phyloP scores from a whole-genome alignment of 2,888 invertebrate species.

The Xestia sexstrigata region DNA sequence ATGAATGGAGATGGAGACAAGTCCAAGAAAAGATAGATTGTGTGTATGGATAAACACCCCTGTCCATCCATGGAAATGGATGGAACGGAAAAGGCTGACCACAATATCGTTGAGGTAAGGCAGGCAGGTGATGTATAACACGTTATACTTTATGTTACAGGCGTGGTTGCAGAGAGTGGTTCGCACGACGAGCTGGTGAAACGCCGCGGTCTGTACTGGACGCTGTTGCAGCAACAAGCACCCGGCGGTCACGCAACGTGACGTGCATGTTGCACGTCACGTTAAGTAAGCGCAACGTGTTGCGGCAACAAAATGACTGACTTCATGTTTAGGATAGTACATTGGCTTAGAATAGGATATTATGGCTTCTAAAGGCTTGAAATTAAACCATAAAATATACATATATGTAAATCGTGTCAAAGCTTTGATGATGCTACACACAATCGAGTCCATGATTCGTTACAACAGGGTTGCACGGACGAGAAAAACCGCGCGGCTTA shows the following conservation, averaged over 20 bases:
- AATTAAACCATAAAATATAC: not conserved
- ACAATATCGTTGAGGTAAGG: not conserved
- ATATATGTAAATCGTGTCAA: not conserved
- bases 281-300: slow-evolving; percentile 9
- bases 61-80: no score
- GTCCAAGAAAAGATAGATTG: no score
- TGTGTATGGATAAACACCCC: no score
- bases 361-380: slow-evolving; percentile 13
- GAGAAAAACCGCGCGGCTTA: not conserved
- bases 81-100: no score
- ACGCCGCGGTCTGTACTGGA: slow-evolving; percentile 81
- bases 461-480: not conserved
- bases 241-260: slow-evolving; percentile 56
- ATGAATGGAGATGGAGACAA: no score
- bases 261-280: no score
- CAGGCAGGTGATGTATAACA: not conserved
- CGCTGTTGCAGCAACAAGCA: slow-evolving; percentile 81
- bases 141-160: slow-evolving; percentile 63
- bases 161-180: slow-evolving; percentile 84
- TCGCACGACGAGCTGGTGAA: slow-evolving; percentile 82
- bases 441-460: not conserved
- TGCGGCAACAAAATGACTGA: slow-evolving; percentile 43
- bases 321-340: slow-evolving; percentile 17
- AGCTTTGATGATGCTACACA: not conserved
- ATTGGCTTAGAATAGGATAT: slow-evolving; percentile 14